Percentiles rank a stretch among this genome's conserved stretches.
phyloP scores from a whole-genome alignment of 2,113 vertebrate genomes.

The Apistogramma diplotaenia region DNA sequence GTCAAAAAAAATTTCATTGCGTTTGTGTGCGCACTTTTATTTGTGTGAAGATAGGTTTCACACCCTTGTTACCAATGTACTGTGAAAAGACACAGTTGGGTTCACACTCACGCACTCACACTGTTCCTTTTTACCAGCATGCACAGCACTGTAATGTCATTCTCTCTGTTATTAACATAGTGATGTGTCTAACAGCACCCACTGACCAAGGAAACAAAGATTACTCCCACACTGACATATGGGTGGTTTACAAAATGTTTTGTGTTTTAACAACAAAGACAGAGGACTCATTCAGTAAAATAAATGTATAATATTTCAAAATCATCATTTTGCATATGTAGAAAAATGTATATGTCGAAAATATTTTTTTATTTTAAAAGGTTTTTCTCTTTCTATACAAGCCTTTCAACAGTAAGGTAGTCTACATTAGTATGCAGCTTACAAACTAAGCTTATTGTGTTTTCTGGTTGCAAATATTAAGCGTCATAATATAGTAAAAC shows the following conservation, averaged over 20 bases:
- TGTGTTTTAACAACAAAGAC: constrained; percentile 13
- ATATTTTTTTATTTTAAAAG: neutral
- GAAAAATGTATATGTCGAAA: neutral
- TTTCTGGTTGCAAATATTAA: neutral
- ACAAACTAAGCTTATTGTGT: neutral
- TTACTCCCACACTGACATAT: constrained; percentile 22
- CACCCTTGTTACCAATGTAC: constrained; percentile 38
- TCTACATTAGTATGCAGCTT: neutral
- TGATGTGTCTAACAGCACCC: constrained; percentile 31
- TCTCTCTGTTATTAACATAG: constrained; percentile 53
- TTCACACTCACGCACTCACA: constrained; percentile 31
- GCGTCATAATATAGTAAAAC: neutral
- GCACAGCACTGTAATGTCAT: constrained; percentile 45
- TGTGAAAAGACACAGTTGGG: constrained; percentile 46
- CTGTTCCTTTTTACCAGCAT: constrained; percentile 20
- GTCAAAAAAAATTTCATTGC: neutral
- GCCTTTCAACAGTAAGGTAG: neutral
- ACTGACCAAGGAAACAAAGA: constrained; percentile 27
- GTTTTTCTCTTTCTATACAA: neutral
- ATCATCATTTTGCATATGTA: neutral
- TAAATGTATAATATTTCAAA: neutral
- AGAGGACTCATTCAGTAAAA: neutral
- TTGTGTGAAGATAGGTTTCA: constrained; percentile 27
- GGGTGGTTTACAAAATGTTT: neutral
- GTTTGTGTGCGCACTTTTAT: neutral